These are phyloP conservation scores for Lutraria rhynchaena DNA, from an alignment of 1,140 invertebrate genomes.

Conservation along the genomic window DNA sequence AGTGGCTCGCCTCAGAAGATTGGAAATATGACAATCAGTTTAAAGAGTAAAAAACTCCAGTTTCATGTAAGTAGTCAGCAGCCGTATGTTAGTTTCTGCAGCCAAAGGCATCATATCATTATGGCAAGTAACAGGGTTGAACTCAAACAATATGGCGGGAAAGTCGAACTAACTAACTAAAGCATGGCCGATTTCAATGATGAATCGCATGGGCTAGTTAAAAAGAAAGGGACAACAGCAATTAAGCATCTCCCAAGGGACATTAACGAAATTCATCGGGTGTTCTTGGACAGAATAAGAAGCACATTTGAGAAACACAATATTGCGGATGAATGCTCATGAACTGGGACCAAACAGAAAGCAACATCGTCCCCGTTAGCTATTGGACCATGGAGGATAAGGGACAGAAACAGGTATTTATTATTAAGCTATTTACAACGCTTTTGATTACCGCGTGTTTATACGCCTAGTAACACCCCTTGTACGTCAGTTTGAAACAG, in stretches of 20 bases:
- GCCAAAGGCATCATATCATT: neutral
- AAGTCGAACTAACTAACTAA: constrained; percentile 9
- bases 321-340: constrained; percentile 12
- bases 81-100: neutral
- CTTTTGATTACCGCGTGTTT: too few relatives aligned
- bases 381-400: constrained; percentile 5
- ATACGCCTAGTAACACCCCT: too few relatives aligned
- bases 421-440: neutral
- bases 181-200: too few relatives aligned
- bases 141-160: neutral
- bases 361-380: neutral
- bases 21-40: neutral
- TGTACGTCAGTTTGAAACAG: too few relatives aligned
- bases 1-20: neutral
- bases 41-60: neutral
- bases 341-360: constrained; percentile 11
- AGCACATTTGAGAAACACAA: neutral
- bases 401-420: neutral
- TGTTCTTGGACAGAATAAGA: neutral
- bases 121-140: neutral
- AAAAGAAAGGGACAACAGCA: constrained; percentile 12
- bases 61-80: neutral
- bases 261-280: constrained; percentile 5
- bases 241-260: constrained; percentile 3
- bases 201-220: too few relatives aligned